phyloP scores from a whole-genome alignment of 2,113 vertebrate genomes.

The Centropus unirufus region DNA sequence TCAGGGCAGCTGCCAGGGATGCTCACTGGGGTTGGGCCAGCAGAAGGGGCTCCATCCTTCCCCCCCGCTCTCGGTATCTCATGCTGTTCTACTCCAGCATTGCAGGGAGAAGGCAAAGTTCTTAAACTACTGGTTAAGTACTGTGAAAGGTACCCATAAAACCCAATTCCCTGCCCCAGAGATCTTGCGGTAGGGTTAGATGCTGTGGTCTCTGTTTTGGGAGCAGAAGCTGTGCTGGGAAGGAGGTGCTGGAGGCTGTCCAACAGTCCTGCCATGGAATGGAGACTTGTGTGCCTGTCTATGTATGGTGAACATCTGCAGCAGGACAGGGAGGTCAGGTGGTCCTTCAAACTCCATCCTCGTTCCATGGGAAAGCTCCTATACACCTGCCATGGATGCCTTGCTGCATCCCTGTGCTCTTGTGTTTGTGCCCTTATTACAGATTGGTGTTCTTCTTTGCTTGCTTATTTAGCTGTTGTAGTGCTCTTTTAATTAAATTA shows the following conservation, averaged over 20 bases:
- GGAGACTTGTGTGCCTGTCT: too few species aligned
- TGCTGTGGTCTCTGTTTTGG: not conserved
- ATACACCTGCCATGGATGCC: rapidly evolving
- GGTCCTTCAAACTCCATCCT: not conserved
- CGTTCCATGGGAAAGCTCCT: not conserved
- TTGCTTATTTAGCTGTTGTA: not conserved
- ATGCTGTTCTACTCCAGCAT: rapidly evolving
- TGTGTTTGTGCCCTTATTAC: rapidly evolving
- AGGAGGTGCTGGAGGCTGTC: not conserved
- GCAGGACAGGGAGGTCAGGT: rapidly evolving
- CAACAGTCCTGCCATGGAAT: not conserved
- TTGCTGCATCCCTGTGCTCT: not conserved
- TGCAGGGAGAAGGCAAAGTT: not conserved
- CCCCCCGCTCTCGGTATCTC: not conserved
- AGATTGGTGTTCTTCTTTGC: not conserved
- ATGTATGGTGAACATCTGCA: not conserved
- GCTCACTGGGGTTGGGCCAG: not conserved
- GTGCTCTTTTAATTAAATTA: constrained; percentile 39
- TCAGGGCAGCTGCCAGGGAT: not conserved
- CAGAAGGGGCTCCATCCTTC: not conserved
- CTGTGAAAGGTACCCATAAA: rapidly evolving
- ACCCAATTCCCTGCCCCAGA: not conserved
- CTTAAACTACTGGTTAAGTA: rapidly evolving
- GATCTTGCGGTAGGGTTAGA: not conserved
- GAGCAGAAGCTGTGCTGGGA: not conserved